Base-by-base conservation (phyloP, 2,797 vertebrate species). In the Alcedo quadribrachys region DNA sequence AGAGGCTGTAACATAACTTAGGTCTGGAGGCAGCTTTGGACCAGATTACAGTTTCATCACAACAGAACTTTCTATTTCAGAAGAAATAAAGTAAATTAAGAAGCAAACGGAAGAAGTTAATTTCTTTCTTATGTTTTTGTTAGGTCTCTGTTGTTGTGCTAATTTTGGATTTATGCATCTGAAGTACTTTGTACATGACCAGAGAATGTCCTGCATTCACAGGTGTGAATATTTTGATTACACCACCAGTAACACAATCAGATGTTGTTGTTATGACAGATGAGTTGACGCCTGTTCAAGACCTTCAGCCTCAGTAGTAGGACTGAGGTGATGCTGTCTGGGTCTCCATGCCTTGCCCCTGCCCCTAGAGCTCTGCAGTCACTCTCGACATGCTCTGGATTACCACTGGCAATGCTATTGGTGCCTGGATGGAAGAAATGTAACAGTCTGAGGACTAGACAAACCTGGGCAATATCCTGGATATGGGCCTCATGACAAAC, bases 281-380 rank as follows among this genome's bases (percentile, higher is more conserved):
- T 33, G 18, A 32, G 15, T 8, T 1, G 0, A 18, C 5, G 57
- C 48, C 45, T 51, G 2, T 12, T 69, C 5, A 1, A 83, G 10
- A 5, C 22, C 11, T 53, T 53, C 30, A 70, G 20, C 6, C 30
- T 55, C 45, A 65, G 7, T 10, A n/a, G 14, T 11, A 84, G 32
- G 22, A 40, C 37, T 27, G 8, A 84, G 14, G 6, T 57, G 12
- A 53, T 6, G 27, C 2, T 1, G 8, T 2, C 3, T 3, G 20
- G 7, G 5, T 0, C 3, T 2, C 12, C 8, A 32, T 4, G 8
- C 2, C 7, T 57, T 19, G 12, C 2, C 2, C 4, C 42, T 32
- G 2, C 2, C 5, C 22, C 6, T 20, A 53, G 37, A 3, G 2
- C 4, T 66, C 35, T 69, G 22, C 6, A 37, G 17, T 20, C 19